Base-by-base conservation (phyloP, 1,140 invertebrate species). In the Helicorthomorpha holstii region DNA sequence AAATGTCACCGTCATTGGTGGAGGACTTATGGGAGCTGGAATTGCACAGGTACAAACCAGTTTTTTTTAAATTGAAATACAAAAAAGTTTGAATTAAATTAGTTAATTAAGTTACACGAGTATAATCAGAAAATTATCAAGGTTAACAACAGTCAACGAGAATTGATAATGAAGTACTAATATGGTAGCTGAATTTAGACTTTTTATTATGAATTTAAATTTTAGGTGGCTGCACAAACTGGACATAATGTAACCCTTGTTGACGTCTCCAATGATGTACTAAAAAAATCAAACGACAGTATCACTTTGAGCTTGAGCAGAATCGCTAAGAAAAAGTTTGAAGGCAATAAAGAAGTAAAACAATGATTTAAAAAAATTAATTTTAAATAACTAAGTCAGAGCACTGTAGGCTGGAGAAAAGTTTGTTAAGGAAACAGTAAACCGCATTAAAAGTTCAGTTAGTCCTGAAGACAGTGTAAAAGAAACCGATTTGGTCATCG, bases 31-130 rank as follows among this genome's bases (percentile, higher is more conserved):
- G 84, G 84, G 84, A 19, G 78, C 81, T 42, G 82, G 82, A 27
- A 91, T 92, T 62, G 86, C 87, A 50, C 86, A 93, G 76, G 84
- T 86, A n/a, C n/a, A n/a, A n/a, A n/a, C n/a, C n/a, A n/a, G n/a
- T n/a, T 41, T 12, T 41, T 41, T 12, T 41, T 41, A 19, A 12
- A 12, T 41, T 41, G 12, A 19, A 41, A 12, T 12, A 41, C 38
- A 41, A 12, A 19, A 12, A 19, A 12, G 38, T 41, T 41, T 12
- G 19, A 41, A 41, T 47, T 48, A 49, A 65, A 66, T 1, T 61
- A n/a, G n/a, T n/a, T n/a, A n/a, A n/a, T n/a, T n/a, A n/a, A n/a
- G n/a, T n/a, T n/a, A n/a, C n/a, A n/a, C n/a, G n/a, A n/a, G n/a
- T n/a, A n/a, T n/a, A n/a, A n/a, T n/a, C n/a, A n/a, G n/a, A n/a